Evolutionary conservation across 2,113 vertebrate genomes (phyloP).

Genomic region (Carollia perspicillata): DNA sequence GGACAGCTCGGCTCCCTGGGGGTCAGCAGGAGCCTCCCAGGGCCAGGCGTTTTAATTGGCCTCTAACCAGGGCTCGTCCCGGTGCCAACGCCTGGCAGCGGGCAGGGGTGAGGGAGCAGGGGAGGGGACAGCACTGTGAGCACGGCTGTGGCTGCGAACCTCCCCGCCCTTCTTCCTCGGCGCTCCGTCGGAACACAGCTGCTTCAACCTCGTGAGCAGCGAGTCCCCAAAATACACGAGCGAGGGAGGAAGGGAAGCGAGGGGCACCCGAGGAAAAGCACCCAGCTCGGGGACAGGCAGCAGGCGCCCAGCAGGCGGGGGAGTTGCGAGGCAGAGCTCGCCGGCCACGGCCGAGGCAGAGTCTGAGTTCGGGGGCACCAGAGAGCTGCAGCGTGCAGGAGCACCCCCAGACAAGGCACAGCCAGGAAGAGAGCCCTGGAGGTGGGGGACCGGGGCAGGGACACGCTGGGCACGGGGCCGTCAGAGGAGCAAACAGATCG

Average conservation of each 20-base stretch:
- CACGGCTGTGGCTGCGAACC: accelerated
- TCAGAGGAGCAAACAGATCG: neutral
- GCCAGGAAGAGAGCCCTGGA: accelerated
- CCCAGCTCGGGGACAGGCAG: accelerated
- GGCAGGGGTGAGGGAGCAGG: no score
- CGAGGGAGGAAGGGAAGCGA: neutral
- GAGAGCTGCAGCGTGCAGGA: accelerated
- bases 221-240: accelerated
- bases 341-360: neutral
- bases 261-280: no score
- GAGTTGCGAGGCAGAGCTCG: accelerated
- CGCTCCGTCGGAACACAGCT: neutral
- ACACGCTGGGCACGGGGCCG: neutral
- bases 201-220: accelerated
- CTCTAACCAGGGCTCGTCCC: conserved; percentile 61
- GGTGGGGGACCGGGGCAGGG: accelerated
- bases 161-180: neutral
- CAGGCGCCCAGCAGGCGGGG: neutral
- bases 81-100: no score
- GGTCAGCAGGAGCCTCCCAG: conserved; percentile 75
- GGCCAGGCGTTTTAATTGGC: conserved; percentile 77
- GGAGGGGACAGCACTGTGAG: accelerated
- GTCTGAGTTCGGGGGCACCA: neutral
- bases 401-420: neutral
- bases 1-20: conserved; percentile 83